These are phyloP conservation scores for Acrossocheilus wenchowensis DNA, from an alignment of 2,797 vertebrate genomes.

Conservation along the genomic window DNA sequence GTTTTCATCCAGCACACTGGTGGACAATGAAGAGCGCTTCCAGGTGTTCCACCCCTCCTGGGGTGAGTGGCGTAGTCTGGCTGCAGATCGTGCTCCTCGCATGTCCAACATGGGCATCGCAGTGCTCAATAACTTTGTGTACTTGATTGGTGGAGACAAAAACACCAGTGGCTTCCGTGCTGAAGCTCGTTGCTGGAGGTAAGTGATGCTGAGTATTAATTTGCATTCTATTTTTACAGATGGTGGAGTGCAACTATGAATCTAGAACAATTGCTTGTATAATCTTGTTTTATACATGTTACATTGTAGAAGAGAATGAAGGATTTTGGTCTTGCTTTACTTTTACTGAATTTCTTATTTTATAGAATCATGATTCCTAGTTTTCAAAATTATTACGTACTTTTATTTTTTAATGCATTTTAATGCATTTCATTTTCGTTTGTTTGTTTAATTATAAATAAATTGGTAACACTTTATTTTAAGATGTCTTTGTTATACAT, in stretches of 20 bases:
- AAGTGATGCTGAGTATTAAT: conserved; percentile 58
- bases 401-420: not conserved
- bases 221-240: not conserved
- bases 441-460: not conserved
- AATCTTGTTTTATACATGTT: not conserved
- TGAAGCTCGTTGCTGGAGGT: conserved; percentile 96
- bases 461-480: too few species aligned
- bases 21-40: conserved; percentile 85
- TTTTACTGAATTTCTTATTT: not conserved
- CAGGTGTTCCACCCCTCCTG: conserved; percentile 89
- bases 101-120: conserved; percentile 99
- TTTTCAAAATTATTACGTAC: not conserved
- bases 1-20: conserved; percentile 84
- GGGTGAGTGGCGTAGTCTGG: conserved; percentile 89
- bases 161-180: conserved; percentile 92
- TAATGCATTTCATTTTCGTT: not conserved
- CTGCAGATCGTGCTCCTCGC: conserved; percentile 81
- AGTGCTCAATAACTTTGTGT: conserved; percentile 95
- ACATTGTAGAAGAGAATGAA: not conserved
- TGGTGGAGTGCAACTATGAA: not conserved
- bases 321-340: not conserved
- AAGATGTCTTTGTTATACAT: too few species aligned
- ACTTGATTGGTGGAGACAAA: conserved; percentile 95
- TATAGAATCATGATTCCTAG: not conserved
- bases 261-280: not conserved